These are phyloP conservation scores for Martes flavigula DNA, from an alignment of 2,797 vertebrate species.

Conservation along the genomic window DNA sequence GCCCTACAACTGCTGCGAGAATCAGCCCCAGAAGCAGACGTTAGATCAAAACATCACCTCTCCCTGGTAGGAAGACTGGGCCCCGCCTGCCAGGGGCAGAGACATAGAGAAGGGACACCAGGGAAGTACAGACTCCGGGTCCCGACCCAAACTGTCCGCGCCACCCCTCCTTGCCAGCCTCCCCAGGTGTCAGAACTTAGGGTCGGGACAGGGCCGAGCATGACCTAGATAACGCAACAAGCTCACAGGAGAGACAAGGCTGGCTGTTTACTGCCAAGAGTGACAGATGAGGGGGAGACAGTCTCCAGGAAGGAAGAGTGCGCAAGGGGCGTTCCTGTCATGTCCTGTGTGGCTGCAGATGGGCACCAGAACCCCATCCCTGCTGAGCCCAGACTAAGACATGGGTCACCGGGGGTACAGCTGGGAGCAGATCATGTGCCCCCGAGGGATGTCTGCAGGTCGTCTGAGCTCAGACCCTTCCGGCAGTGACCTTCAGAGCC, in stretches of 20 bases:
- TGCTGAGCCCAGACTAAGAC: neutral
- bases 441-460: neutral
- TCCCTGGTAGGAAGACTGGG: neutral
- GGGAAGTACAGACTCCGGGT: neutral
- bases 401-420: constrained; percentile 79
- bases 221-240: neutral
- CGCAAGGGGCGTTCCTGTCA: accelerated
- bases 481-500: neutral
- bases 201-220: accelerated
- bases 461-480: neutral
- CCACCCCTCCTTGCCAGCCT: neutral
- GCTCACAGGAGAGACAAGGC: neutral
- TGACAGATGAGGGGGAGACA: neutral
- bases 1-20: neutral
- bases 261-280: neutral
- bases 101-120: neutral
- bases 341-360: neutral
- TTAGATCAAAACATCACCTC: neutral
- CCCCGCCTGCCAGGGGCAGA: neutral
- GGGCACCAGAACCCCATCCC: neutral
- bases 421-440: constrained; percentile 56
- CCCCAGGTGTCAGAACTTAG: neutral
- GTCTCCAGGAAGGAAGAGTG: neutral
- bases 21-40: neutral
- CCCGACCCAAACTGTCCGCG: no score